Evolutionary conservation across 2,113 vertebrate genomes (phyloP).

Genomic region (Cebidichthys violaceus): DNA sequence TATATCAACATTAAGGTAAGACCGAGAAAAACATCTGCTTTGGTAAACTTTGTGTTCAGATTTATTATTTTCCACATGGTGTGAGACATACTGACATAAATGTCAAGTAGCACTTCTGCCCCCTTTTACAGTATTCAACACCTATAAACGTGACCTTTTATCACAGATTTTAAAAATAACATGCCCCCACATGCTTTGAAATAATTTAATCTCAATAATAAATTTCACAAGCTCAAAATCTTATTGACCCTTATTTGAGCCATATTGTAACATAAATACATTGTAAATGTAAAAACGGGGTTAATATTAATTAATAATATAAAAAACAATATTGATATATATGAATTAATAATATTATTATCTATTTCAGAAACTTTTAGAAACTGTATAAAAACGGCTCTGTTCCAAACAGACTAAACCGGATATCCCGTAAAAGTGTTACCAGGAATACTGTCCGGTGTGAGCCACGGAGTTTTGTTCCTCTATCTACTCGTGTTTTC

Average conservation of each 20-base stretch:
- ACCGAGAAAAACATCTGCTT: background rate
- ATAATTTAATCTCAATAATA: background rate
- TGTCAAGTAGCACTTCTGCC: no score
- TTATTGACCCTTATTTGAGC: no score
- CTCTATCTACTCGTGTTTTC: background rate
- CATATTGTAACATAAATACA: no score
- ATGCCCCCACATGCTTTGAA: no score
- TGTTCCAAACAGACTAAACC: background rate
- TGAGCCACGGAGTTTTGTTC: background rate
- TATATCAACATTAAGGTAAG: background rate
- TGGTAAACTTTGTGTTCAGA: background rate
- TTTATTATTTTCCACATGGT: background rate
- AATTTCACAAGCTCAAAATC: background rate
- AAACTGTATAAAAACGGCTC: background rate
- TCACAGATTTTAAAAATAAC: no score
- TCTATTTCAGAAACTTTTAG: background rate
- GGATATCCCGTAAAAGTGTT: slow-evolving; percentile 40
- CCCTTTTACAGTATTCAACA: no score
- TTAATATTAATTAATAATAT: no score
- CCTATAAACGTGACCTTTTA: no score
- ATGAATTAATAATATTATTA: no score
- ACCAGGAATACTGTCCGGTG: background rate
- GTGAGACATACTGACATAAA: no score
- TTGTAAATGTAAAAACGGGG: background rate
- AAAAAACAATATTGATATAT: no score